These are phyloP conservation scores for Actinia equina DNA, from an alignment of 64 coral and sea anemone species.

Conservation along the genomic window DNA sequence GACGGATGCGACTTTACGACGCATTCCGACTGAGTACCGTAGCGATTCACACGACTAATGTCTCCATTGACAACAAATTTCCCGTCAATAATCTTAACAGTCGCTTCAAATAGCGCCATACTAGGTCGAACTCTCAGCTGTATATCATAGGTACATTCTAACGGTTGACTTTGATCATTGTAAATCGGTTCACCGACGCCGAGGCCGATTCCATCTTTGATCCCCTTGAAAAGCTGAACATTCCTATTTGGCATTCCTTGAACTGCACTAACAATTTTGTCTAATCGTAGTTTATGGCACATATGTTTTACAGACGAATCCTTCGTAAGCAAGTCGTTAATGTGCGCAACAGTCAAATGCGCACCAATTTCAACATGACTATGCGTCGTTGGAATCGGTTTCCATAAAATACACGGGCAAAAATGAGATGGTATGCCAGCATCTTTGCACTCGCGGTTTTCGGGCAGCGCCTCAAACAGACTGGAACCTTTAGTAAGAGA, in stretches of 20 bases:
- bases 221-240: conserved; percentile 60
- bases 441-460: conserved; percentile 61
- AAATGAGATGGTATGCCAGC: conserved; percentile 79
- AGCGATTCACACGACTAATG: conserved; percentile 85
- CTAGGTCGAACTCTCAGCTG: conserved; percentile 62
- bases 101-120: conserved; percentile 63
- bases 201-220: conserved; percentile 61
- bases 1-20: conserved; percentile 58
- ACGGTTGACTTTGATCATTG: conserved; percentile 3
- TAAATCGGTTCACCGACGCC: conserved; percentile 59
- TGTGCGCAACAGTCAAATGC: conserved; percentile 32
- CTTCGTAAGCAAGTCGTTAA: conserved; percentile 44
- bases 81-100: conserved; percentile 52
- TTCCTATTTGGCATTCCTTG: conserved; percentile 61
- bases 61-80: conserved; percentile 47
- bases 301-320: neutral
- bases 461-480: conserved; percentile 54
- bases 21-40: conserved; percentile 77
- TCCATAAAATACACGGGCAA: conserved; percentile 79
- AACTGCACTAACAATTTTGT: conserved; percentile 62
- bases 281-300: conserved; percentile 47
- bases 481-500: conserved; percentile 48
- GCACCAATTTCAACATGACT: conserved; percentile 65
- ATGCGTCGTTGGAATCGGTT: conserved; percentile 43
- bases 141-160: conserved; percentile 71